Percentiles rank a stretch among this genome's conserved stretches.
These are phyloP conservation scores for Branchinecta lynchi DNA, from an alignment of 1,140 invertebrate species.

Conservation along the genomic window DNA sequence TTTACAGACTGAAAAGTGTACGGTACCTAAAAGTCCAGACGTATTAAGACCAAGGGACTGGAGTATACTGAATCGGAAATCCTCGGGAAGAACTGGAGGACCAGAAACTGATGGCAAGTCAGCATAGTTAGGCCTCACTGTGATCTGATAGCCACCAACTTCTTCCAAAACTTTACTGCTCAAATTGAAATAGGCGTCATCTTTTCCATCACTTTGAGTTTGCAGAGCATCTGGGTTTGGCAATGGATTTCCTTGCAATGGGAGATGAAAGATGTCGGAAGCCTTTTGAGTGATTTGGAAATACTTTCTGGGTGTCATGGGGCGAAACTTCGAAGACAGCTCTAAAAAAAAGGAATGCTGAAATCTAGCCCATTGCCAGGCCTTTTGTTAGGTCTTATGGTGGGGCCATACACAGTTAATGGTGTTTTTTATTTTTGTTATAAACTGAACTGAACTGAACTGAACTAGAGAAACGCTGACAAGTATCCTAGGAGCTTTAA, in stretches of 20 bases:
- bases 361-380: too few species aligned
- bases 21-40: conserved; percentile 5
- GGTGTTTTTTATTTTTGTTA: too few species aligned
- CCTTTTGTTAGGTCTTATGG: too few species aligned
- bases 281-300: background rate
- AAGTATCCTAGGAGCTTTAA: too few species aligned
- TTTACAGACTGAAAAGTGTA: too few species aligned
- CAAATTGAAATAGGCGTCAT: background rate
- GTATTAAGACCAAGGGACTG: background rate
- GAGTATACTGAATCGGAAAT: background rate
- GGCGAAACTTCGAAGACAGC: background rate
- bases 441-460: too few species aligned
- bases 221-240: background rate
- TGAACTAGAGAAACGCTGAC: too few species aligned
- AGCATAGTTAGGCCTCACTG: background rate
- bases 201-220: background rate
- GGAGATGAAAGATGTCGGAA: background rate
- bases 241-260: background rate
- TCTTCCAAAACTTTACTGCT: background rate
- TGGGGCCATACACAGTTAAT: too few species aligned
- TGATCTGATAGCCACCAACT: background rate
- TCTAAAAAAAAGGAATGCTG: conserved; percentile 10
- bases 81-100: background rate
- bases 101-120: background rate
- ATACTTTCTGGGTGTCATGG: background rate